Conservation (phyloP, 1,140 invertebrate species). For the Oscheius sp. region DNA sequence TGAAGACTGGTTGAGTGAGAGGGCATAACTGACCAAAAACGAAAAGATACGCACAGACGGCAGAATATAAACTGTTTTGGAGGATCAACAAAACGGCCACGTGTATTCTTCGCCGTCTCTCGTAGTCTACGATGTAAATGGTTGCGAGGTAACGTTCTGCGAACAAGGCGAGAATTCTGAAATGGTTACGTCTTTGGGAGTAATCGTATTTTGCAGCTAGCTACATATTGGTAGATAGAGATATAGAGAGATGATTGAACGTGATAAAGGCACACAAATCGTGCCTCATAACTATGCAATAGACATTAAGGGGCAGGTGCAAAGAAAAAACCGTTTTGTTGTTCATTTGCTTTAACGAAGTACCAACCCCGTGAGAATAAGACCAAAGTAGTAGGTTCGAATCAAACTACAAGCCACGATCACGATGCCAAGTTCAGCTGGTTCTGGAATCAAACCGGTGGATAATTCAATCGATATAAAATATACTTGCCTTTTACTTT, state of each 20-base stretch:
- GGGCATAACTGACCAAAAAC: not conserved
- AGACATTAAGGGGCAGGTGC: too few species aligned
- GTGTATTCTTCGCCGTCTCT: not conserved
- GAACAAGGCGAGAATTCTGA: not conserved
- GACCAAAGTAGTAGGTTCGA: not conserved
- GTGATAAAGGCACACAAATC: too few species aligned
- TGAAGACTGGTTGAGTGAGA: not conserved
- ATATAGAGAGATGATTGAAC: too few species aligned
- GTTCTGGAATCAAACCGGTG: not conserved
- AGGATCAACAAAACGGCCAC: not conserved
- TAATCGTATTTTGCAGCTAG: too few species aligned
- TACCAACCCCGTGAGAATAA: not conserved
- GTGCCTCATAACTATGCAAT: too few species aligned
- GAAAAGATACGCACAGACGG: not conserved
- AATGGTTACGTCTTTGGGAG: too few species aligned
- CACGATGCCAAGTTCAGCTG: not conserved
- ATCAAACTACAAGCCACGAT: not conserved
- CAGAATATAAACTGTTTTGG: not conserved
- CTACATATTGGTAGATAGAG: too few species aligned
- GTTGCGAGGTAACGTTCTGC: not conserved
- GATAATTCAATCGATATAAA: not conserved
- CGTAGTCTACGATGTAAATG: not conserved
- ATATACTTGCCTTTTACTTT: not conserved
- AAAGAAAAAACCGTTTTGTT: not conserved
- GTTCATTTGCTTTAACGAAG: not conserved